Base-by-base conservation (phyloP, 2,888 invertebrate species). In the Tenthredo amoena region DNA sequence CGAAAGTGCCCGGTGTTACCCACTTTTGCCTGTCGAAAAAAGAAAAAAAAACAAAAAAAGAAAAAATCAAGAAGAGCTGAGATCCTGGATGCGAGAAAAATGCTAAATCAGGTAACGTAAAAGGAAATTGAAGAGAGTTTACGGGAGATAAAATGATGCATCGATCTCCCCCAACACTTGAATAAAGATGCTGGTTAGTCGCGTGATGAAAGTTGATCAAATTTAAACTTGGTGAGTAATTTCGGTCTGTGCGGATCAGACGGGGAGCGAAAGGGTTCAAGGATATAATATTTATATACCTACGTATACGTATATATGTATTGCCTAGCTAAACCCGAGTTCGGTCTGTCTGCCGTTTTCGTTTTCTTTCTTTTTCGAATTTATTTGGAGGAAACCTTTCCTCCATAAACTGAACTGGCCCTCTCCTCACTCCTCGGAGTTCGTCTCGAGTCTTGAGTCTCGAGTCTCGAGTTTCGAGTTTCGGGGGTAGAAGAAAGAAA, bases 181-280 rank as follows among this genome's bases (percentile, higher is more conserved):
- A 26, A 26, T 26, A 26, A 26, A 47, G 47, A 15, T 47, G 47
- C 3, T 47, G 12, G 47, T 15, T 4, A 4, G 47, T 26, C 26
- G 26, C 12, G 3, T 0, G 15, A 21, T 43, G 74, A 34, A 47
- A 74, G 1, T 15, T 43, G 26, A 26, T 47, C 21, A 5, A 77
- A 31, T 50, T 9, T 26, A 15, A 9, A 55, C 7, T 15, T 6
- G 18, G 15, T 21, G 47, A 76, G 43, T 37, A 34, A 74, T 18
- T n/a, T 74, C n/a, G 3, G 50, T 12, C 50, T 26, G 21, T 31
- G 6, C 31, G 21, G 34, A 77, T 34, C 47, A 18, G 50, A 77
- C 76, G 10, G 40, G 10, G 21, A 77, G 76, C 31, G 12, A 31
- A 31, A 31, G 50, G 55, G 50, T 55, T 77, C 76, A 77, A 77